Evolutionary conservation across 2,888 invertebrate genomes (phyloP).

Genomic region (Gryllus longicercus): DNA sequence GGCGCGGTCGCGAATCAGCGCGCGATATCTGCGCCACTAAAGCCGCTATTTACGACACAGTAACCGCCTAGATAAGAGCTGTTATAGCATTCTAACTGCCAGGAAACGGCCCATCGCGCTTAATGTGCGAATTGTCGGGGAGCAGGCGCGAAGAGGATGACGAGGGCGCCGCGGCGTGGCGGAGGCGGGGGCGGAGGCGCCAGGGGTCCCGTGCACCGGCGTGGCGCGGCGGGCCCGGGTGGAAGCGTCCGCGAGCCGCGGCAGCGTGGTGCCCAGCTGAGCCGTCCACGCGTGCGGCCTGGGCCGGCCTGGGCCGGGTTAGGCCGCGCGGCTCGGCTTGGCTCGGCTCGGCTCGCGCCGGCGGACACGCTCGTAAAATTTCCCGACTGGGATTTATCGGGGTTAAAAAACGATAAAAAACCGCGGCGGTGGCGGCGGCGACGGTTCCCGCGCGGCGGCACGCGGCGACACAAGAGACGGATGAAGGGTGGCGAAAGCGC

Average conservation of each 20-base stretch:
- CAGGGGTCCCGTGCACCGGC: neutral
- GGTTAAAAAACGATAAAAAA: neutral
- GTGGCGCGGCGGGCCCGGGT: too few relatives aligned
- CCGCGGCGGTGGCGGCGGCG: neutral
- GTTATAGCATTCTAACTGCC: constrained; percentile 17
- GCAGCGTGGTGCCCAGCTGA: too few relatives aligned
- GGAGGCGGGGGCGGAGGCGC: neutral
- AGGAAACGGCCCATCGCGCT: constrained; percentile 17
- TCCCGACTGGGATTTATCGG: neutral
- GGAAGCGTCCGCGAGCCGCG: too few relatives aligned
- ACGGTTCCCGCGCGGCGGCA: too few relatives aligned
- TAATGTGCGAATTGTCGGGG: neutral
- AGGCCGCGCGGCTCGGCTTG: too few relatives aligned
- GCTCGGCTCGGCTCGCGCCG: too few relatives aligned
- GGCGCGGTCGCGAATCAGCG: neutral
- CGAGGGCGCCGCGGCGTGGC: neutral
- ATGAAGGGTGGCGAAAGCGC: too few relatives aligned
- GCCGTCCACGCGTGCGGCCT: too few relatives aligned
- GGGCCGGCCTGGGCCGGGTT: too few relatives aligned
- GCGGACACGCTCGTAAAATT: neutral
- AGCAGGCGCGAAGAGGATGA: neutral
- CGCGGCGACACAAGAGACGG: too few relatives aligned
- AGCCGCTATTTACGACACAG: constrained; percentile 2
- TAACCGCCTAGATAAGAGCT: constrained; percentile 9
- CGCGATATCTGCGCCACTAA: neutral